A percentile compares a stretch with the other conserved stretches of the same genome.
Conservation (phyloP, 2,797 vertebrate species). For the Anomalospiza imberbis region DNA sequence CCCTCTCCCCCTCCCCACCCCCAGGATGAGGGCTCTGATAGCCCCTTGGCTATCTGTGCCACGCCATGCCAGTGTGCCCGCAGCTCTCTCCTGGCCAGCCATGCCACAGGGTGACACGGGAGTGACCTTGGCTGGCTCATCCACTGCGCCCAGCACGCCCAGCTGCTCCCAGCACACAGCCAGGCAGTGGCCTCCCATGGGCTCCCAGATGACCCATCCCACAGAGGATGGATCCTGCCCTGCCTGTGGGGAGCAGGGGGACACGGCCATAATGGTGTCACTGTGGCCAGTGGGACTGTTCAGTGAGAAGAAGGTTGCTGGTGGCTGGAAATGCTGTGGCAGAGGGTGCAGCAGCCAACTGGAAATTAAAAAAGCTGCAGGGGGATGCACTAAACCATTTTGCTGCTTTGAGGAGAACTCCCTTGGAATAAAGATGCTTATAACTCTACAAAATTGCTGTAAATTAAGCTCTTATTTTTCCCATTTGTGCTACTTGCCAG, state of each 20-base stretch:
- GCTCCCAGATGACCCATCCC: background rate
- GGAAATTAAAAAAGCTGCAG: background rate
- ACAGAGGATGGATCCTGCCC: rapidly evolving
- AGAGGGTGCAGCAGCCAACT: background rate
- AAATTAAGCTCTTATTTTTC: background rate
- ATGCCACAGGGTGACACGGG: rapidly evolving
- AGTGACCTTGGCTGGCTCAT: background rate
- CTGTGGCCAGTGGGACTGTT: rapidly evolving
- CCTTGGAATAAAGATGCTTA: background rate
- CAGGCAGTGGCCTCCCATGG: rapidly evolving
- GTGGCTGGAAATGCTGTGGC: background rate
- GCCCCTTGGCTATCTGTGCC: rapidly evolving
- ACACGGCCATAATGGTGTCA: rapidly evolving
- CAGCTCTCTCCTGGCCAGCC: background rate
- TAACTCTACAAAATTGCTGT: background rate
- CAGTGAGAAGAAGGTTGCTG: background rate
- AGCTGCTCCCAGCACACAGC: background rate
- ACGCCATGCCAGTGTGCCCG: rapidly evolving
- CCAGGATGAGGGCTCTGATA: background rate
- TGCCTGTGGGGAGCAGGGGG: rapidly evolving
- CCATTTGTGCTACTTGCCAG: background rate
- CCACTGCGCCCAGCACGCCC: rapidly evolving
- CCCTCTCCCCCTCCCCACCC: background rate
- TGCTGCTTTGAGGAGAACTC: background rate
- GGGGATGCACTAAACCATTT: background rate